Evolutionary conservation across 2,888 invertebrate species (phyloP).

Genomic region (Lasioglossum lativentre): DNA sequence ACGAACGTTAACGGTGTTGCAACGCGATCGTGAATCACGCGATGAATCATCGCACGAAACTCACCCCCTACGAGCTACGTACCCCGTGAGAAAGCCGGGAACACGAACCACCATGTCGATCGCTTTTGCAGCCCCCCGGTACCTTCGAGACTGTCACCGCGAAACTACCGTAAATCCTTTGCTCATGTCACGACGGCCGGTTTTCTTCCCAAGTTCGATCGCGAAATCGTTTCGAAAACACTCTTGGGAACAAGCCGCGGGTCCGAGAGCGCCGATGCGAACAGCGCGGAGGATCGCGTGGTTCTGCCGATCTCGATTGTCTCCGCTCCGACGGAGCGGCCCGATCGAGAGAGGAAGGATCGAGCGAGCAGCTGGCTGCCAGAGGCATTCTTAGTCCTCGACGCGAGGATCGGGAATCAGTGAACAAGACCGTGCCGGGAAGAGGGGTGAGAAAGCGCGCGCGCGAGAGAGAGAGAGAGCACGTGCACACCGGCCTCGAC

Average conservation of each 20-base stretch:
- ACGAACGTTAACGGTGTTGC: conserved; percentile 22
- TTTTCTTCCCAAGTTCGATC: background rate
- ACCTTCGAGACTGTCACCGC: background rate
- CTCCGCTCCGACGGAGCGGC: conserved; percentile 18
- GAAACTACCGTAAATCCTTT: background rate
- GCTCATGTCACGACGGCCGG: background rate
- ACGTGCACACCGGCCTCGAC: conserved; percentile 45
- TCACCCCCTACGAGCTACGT: conserved; percentile 69
- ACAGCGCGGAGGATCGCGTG: conserved; percentile 30
- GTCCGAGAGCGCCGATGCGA: conserved; percentile 18
- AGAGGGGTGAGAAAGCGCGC: conserved; percentile 45
- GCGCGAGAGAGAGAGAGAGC: conserved; percentile 16
- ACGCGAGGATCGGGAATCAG: conserved; percentile 58
- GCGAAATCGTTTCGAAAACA: background rate
- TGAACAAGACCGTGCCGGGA: conserved; percentile 31
- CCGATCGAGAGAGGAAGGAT: conserved; percentile 43
- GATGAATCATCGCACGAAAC: conserved; percentile 49
- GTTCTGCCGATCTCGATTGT: conserved; percentile 41
- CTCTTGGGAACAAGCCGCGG: background rate
- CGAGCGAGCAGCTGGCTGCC: conserved; percentile 63
- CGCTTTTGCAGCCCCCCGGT: background rate
- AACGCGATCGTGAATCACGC: conserved; percentile 36
- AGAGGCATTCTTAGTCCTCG: conserved; percentile 49
- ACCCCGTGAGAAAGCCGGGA: conserved; percentile 83
- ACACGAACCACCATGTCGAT: conserved; percentile 82